These are phyloP conservation scores for Oxystoma pomonae DNA, from an alignment of 2,888 invertebrate genomes.

Conservation along the genomic window DNA sequence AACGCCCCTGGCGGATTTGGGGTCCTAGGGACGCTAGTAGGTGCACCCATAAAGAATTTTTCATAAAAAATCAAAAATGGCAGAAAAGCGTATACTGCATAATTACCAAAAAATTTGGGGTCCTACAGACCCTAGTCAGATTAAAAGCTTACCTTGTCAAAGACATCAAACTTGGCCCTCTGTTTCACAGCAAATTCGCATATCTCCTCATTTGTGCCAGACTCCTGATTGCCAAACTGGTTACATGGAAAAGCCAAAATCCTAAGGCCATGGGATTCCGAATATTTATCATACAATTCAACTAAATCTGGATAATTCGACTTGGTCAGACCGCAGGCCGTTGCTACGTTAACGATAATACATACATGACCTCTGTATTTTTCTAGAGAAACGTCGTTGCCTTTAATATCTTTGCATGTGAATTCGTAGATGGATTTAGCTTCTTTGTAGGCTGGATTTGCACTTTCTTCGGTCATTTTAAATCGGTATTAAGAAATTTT, in stretches of 20 bases:
- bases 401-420: not conserved
- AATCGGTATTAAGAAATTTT: too few relatives aligned
- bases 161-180: conserved; percentile 66
- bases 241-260: conserved; percentile 85
- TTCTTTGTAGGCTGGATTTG: not conserved
- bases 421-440: conserved; percentile 1
- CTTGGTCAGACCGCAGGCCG: conserved; percentile 78
- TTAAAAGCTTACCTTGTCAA: conserved; percentile 59
- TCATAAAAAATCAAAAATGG: too few relatives aligned
- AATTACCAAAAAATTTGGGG: too few relatives aligned
- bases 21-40: too few relatives aligned
- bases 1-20: too few relatives aligned
- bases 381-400: conserved; percentile 70
- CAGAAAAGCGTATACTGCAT: too few relatives aligned
- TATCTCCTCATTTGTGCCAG: conserved; percentile 59
- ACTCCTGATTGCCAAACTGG: conserved; percentile 72
- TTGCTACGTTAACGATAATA: conserved; percentile 84
- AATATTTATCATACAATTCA: conserved; percentile 68
- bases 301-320: conserved; percentile 81
- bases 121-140: too few relatives aligned
- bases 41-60: too few relatives aligned
- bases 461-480: not conserved
- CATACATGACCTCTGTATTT: conserved; percentile 78
- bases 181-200: conserved; percentile 59
- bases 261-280: conserved; percentile 65